Evolutionary conservation across 2,113 vertebrate species (phyloP), one percentile per base, ranked within the genome.

Genomic region (Seriola quinqueradiata): DNA sequence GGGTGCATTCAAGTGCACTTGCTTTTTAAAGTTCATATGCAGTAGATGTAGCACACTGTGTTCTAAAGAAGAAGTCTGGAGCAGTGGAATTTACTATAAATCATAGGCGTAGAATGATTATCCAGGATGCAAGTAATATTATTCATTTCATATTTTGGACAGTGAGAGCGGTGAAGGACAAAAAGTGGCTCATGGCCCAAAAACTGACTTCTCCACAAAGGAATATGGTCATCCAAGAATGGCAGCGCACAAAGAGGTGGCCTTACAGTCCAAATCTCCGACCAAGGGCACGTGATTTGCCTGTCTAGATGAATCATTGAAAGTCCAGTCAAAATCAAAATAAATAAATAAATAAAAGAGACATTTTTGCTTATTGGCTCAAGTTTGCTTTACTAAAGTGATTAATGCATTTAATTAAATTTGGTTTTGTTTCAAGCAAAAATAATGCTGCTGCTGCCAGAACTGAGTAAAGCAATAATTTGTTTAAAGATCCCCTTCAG

Each of bases 361-460:
- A 42, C 48, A 64, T 55, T 54, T 28, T 16, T 36, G 19, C 23
- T 34, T 64, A 48, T 71, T 79, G 11, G 3, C 38, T 64, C 55
- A 14, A 19, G 17, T 25, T 61, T 61, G 28, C 10, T 34, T 34
- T 54, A 50, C 32, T 25, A 3, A 63, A 19, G 58, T 61, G 66
- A 55, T 55, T 64, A 32, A 64, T 58, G 21, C 19, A 25, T 28
- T 58, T 66, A 73, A 66, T 73, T 48, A 4, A 17, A 46, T 52
- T 32, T 42, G 40, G 40, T 50, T 73, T 68, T 59, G 52, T 46
- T 72, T 65, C 19, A 55, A 59, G 60, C 32, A 36, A 42, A n/a
- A 23, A 11, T n/a, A 57, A 76, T 19, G 7, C 13, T 8, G 34
- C 52, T 72, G 28, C 60, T 48, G 21, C 38, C 61, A 66, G 59